Percentiles rank a stretch among this genome's conserved stretches.
Conservation (phyloP, 1,140 invertebrate species). For the Drosophila nikananu region DNA sequence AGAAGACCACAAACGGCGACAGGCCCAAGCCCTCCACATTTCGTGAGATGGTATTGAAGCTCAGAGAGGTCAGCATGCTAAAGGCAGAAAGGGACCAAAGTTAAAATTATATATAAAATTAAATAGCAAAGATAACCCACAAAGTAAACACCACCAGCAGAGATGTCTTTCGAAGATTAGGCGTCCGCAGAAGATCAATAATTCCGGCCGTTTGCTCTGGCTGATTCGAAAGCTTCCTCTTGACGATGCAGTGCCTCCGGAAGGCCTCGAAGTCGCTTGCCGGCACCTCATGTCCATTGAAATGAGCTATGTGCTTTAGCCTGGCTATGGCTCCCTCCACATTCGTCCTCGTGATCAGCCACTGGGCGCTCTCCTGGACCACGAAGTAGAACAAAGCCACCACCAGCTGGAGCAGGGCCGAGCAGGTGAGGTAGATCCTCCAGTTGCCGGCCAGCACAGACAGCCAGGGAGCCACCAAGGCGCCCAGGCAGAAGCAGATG, state of each 20-base stretch:
- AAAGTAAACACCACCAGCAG: conserved; percentile 60
- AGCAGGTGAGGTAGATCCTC: conserved; percentile 86
- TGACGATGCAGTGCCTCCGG: conserved; percentile 55
- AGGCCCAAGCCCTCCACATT: conserved; percentile 69
- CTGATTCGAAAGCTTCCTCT: conserved; percentile 57
- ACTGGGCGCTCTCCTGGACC: conserved; percentile 88
- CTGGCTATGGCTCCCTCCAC: conserved; percentile 86
- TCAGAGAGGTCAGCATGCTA: conserved; percentile 65
- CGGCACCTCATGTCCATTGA: conserved; percentile 86
- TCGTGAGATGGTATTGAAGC: conserved; percentile 67
- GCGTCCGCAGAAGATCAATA: conserved; percentile 57
- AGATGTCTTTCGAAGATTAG: conserved; percentile 50
- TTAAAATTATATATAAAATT: not conserved
- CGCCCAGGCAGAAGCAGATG: conserved; percentile 87
- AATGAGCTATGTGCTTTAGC: conserved; percentile 86
- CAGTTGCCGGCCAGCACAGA: conserved; percentile 86
- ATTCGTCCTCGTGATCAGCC: conserved; percentile 87
- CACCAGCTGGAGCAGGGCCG: conserved; percentile 85
- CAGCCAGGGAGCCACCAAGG: conserved; percentile 86
- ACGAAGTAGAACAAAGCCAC: conserved; percentile 86
- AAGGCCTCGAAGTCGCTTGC: conserved; percentile 85
- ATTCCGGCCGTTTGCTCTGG: conserved; percentile 55
- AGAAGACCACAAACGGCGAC: conserved; percentile 74
- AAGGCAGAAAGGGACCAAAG: conserved; percentile 12
- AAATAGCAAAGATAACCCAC: conserved; percentile 23